Base-by-base conservation (phyloP, 2,888 invertebrate genomes). In the Meta bourneti region DNA sequence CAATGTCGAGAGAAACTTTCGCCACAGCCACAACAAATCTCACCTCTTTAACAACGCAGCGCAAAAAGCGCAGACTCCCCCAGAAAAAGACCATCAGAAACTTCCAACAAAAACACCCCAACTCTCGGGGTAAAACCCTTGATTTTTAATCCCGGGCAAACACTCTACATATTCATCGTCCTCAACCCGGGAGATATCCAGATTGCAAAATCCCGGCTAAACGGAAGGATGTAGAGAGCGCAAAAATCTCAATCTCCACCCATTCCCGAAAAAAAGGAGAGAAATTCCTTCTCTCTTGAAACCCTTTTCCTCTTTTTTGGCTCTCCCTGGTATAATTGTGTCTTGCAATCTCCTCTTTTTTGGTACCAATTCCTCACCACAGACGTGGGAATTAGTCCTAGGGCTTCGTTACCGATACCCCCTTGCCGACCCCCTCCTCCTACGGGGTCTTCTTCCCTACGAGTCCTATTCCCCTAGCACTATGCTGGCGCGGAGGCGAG, bases 331-430 rank as follows among this genome's bases (percentile, higher is more conserved):
- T 80, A 92, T 92, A 92, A 92, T 92, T 92, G 91, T 92, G 91
- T 89, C 84, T 84, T 52, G 88, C 78, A 80, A 84, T 74, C n/a
- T 77, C 19, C 19, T 74, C 71, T 54, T 75, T 70, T 48, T 75
- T 19, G n/a, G 48, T 19, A 61, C 91, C 91, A 84, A 89, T 92
- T 92, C 88, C 70, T 92, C 84, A 88, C 91, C 91, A 75, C 84
- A 89, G 91, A 92, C 87, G 91, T 91, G 91, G 91, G 91, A 91
- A 91, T 91, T 91, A 91, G 91, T 91, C 91, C 87, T 78, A 78
- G 82, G 83, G 87, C 83, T 83, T 91, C 91, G 91, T 91, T 91
- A 91, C 90, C 61, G 69, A 77, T 75, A 77, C 71, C 78, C 72
- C 69, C 75, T 71, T 69, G 70, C 71, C 71, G 70, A 70, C 48